Evolutionary conservation across 2,113 vertebrate species (phyloP).

Genomic region (Xenopus tropicalis): UCB_Xtro_10.0 CM004443.2:114231001-114231500

Average conservation of each 20-base stretch:
- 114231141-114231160: constrained; percentile 13
- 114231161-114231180: constrained; percentile 36
- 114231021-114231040: too few species aligned
- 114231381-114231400: neutral
- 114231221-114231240: constrained; percentile 36
- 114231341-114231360: neutral
- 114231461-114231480: neutral
- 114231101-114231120: neutral
- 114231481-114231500: constrained; percentile 1
- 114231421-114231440: constrained; percentile 6
- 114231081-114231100: neutral
- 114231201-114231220: constrained; percentile 15
- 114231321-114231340: neutral
- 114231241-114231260: constrained; percentile 2
- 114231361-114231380: neutral
- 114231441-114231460: neutral
- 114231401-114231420: constrained; percentile 1
- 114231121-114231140: neutral
- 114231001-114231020: too few species aligned
- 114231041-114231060: too few species aligned
- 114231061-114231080: neutral
- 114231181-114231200: constrained; percentile 18
- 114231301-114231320: constrained; percentile 18
- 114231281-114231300: constrained; percentile 13
- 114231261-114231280: constrained; percentile 25